Conservation (phyloP, 2,797 vertebrate species). For the Acrocephalus scirpaceus region DNA sequence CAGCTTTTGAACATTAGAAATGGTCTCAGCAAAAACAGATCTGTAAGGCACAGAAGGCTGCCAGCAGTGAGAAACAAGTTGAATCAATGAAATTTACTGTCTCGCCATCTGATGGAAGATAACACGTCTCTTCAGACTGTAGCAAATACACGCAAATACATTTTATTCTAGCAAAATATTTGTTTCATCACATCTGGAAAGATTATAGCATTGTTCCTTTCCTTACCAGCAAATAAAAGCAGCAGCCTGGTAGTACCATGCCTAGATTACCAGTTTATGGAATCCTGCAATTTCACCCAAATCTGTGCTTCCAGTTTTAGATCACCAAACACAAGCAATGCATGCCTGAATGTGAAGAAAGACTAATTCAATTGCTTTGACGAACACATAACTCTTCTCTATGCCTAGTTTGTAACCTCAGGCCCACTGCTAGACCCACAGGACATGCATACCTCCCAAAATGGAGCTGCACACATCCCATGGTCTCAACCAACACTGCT, state of each 20-base stretch:
- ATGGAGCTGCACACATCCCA: accelerated
- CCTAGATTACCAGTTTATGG: neutral
- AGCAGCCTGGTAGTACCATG: neutral
- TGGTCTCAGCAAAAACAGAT: conserved; percentile 11
- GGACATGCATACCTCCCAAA: neutral
- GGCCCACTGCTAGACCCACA: neutral
- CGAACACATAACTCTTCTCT: neutral
- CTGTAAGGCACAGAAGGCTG: conserved; percentile 25
- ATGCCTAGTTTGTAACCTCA: neutral
- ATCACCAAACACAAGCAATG: neutral
- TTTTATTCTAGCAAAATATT: neutral
- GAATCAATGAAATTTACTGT: neutral
- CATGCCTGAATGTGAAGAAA: neutral
- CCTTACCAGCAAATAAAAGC: neutral
- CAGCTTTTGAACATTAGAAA: conserved; percentile 31
- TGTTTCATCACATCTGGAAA: neutral
- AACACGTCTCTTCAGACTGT: neutral
- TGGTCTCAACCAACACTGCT: neutral
- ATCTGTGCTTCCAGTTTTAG: neutral
- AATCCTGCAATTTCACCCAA: neutral
- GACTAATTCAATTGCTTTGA: neutral
- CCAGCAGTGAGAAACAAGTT: neutral
- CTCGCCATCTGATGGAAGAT: neutral
- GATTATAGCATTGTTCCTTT: neutral
- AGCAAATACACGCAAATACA: neutral